These are phyloP conservation scores for Ptiloglossa arizonensis DNA, from an alignment of 1,140 invertebrate species.

Conservation along the genomic window DNA sequence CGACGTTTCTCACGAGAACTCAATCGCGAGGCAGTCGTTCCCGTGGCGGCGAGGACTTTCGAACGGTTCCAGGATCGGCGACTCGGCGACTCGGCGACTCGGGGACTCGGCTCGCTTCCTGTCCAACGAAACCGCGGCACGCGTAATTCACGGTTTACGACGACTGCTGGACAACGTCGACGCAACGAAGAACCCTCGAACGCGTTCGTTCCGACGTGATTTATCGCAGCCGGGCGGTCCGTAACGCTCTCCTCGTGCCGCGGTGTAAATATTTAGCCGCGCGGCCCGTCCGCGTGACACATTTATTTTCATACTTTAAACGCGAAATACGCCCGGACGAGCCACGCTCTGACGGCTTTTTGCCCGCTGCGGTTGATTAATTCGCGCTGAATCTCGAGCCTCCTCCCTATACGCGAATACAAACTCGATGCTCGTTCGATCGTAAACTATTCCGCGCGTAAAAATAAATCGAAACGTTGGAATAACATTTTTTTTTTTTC, in stretches of 20 bases:
- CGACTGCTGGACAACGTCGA: not conserved
- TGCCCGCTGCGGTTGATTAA: not conserved
- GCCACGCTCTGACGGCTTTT: not conserved
- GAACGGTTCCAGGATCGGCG: not conserved
- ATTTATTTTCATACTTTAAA: slow-evolving; percentile 7
- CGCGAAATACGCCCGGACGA: not conserved
- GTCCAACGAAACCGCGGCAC: too few relatives aligned
- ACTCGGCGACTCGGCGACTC: too few relatives aligned
- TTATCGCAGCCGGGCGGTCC: not conserved
- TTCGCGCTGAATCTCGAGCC: not conserved
- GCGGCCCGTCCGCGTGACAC: not conserved
- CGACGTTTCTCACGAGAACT: not conserved
- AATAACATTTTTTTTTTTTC: too few relatives aligned
- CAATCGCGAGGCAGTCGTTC: not conserved
- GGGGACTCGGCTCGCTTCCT: too few relatives aligned
- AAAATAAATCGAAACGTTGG: too few relatives aligned
- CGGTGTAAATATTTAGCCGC: not conserved
- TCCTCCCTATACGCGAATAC: not conserved
- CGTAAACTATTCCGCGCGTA: too few relatives aligned
- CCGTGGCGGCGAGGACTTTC: not conserved
- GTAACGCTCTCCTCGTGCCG: not conserved
- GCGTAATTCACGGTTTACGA: not conserved
- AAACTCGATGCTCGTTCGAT: not conserved
- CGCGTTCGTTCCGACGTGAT: not conserved
- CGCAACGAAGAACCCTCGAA: not conserved